Conservation (phyloP, 1,140 invertebrate genomes). For the Aphidius ervi region DNA sequence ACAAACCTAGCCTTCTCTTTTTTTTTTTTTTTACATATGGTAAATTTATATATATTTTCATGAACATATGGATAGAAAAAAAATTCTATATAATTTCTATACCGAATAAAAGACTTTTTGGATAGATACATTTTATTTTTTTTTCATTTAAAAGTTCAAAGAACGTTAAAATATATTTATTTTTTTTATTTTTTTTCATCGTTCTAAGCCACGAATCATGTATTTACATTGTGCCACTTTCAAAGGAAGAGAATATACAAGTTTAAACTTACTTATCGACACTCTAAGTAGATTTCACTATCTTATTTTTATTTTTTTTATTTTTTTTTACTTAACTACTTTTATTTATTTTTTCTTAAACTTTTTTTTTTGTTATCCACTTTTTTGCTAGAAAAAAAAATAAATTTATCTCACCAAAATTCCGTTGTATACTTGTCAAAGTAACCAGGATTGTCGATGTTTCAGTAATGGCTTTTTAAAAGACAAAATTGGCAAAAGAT, state of each 20-base stretch:
- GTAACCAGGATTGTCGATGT: neutral
- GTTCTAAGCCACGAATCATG: slow-evolving; percentile 3
- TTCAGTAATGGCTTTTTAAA: slow-evolving; percentile 1
- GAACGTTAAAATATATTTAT: neutral
- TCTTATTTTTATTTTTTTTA: slow-evolving; percentile 5
- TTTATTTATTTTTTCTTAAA: too few relatives aligned
- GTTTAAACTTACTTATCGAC: slow-evolving; percentile 13
- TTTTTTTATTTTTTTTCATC: neutral
- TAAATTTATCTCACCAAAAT: neutral
- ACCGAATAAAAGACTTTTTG: slow-evolving; percentile 4
- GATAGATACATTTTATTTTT: neutral
- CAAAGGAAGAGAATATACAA: slow-evolving; percentile 1
- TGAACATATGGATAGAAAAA: neutral
- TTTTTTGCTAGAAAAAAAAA: too few relatives aligned
- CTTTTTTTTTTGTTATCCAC: too few relatives aligned
- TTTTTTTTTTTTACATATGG: too few relatives aligned
- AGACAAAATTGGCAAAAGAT: neutral
- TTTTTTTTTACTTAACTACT: too few relatives aligned
- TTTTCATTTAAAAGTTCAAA: neutral
- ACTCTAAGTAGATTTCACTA: slow-evolving; percentile 7
- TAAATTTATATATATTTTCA: too few relatives aligned
- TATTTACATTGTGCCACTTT: slow-evolving; percentile 17
- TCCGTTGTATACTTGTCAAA: neutral
- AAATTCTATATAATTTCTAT: neutral
- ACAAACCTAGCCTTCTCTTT: too few relatives aligned